Evolutionary conservation across 2,797 vertebrate genomes (phyloP), one percentile per base, ranked within the genome.

Genomic region (Phalloptychus januarius): DNA sequence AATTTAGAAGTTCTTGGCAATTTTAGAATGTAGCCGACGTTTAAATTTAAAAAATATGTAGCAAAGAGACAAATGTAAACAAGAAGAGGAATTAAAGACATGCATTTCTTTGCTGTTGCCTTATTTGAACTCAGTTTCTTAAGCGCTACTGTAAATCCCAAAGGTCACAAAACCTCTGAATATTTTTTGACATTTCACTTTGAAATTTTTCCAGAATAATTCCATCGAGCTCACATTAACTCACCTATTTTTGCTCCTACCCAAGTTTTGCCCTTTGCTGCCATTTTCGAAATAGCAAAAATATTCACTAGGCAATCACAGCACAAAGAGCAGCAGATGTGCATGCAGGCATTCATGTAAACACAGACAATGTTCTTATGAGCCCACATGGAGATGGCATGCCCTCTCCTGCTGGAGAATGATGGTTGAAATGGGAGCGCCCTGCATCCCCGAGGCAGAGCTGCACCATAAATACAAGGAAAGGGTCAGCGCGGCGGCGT

Each of bases 281-380:
- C 89, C 89, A 91, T 89, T 91, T 91, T 38, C 69, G 61, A 91
- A 91, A 92, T 83, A 86, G 81, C 83, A 90, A 85, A 89, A 87
- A 80, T 78, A 89, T 87, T 85, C 88, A 75, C 81, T 70, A 7
- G 8, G 72, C 85, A 72, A 76, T 83, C 77, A 78, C 63, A 72
- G n/a, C 77, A 72, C 82, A 56, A 81, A 79, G 82, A 80, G 63
- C 76, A 85, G 84, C 87, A 82, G 83, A 86, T 76, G 86, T 79
- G 82, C 42, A 84, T 44, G 85, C 89, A 88, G 83, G 87, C 88
- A 88, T 91, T 88, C 85, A 71, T 91, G 89, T 92, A 86, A 88
- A 89, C 91, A 92, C 13, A 63, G 77, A 92, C 88, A 90, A 89
- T 82, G 52, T 83, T 40, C 79, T 70, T 44, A 28, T 71, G 78